phyloP scores from a whole-genome alignment of 2,113 vertebrate species.

The Felis chaus region DNA sequence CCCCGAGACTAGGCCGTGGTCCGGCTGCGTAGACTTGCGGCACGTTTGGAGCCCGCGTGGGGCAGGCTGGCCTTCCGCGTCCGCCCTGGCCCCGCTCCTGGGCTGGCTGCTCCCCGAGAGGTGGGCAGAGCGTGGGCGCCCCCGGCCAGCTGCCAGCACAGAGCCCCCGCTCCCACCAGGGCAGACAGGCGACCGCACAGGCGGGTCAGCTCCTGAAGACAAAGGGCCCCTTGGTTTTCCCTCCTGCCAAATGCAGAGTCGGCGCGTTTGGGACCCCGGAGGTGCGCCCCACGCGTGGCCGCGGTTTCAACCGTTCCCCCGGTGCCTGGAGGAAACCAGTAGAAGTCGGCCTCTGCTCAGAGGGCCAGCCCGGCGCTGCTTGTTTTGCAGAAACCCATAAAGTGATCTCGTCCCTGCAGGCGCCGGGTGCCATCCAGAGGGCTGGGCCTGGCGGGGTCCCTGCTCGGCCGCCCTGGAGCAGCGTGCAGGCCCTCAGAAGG shows the following conservation, averaged over 20 bases:
- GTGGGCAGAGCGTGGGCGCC: background rate
- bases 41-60: background rate
- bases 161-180: background rate
- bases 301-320: background rate
- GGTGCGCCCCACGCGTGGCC: rapidly evolving
- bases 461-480: background rate
- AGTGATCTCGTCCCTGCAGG: background rate
- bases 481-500: background rate
- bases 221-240: background rate
- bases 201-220: background rate
- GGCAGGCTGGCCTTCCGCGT: background rate
- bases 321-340: background rate
- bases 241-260: background rate
- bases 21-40: rapidly evolving
- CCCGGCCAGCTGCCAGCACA: background rate
- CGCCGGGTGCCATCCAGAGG: rapidly evolving
- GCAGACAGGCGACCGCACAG: rapidly evolving
- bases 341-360: background rate
- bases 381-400: background rate
- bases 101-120: background rate
- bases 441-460: too few species aligned
- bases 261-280: background rate
- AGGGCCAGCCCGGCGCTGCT: background rate
- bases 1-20: rapidly evolving
- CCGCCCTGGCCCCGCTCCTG: rapidly evolving